phyloP scores from a whole-genome alignment of 2,797 vertebrate genomes.

The Bradypodion ventrale region DNA sequence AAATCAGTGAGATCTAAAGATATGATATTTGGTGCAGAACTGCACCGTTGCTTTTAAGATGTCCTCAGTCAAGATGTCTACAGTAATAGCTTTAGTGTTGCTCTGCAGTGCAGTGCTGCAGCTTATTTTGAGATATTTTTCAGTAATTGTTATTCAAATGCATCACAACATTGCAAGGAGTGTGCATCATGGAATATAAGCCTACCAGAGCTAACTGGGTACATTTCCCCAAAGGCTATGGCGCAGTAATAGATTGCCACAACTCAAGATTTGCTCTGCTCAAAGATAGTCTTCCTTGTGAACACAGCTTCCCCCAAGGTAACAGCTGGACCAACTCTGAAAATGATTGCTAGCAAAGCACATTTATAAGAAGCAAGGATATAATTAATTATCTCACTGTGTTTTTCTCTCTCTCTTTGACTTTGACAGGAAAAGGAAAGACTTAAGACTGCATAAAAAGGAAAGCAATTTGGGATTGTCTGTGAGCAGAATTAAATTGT shows the following conservation, averaged over 20 bases:
- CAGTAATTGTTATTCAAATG: conserved; percentile 23
- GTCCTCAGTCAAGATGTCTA: not conserved
- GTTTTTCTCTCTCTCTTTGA: not conserved
- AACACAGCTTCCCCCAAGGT: not conserved
- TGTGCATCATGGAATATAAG: not conserved
- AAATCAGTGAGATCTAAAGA: not conserved
- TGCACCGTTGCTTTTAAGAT: not conserved
- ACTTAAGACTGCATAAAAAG: conserved; percentile 15
- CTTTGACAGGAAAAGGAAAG: not conserved
- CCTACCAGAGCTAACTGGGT: not conserved
- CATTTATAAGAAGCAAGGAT: conserved; percentile 3
- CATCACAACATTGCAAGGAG: conserved; percentile 29
- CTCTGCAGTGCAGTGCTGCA: not conserved
- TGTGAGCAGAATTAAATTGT: conserved; percentile 33
- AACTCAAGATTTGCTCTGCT: conserved; percentile 27
- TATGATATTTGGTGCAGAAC: not conserved
- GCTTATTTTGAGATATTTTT: not conserved
- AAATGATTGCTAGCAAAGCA: not conserved
- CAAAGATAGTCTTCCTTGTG: conserved; percentile 7
- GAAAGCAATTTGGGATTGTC: conserved; percentile 33
- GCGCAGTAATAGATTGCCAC: not conserved
- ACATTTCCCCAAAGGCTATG: conserved; percentile 1
- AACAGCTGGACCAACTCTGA: not conserved
- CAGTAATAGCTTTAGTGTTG: not conserved
- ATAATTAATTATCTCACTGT: not conserved